These are phyloP conservation scores for Leptinotarsa rubiginosa DNA, from an alignment of 2,888 invertebrate genomes.

Conservation along the genomic window DNA sequence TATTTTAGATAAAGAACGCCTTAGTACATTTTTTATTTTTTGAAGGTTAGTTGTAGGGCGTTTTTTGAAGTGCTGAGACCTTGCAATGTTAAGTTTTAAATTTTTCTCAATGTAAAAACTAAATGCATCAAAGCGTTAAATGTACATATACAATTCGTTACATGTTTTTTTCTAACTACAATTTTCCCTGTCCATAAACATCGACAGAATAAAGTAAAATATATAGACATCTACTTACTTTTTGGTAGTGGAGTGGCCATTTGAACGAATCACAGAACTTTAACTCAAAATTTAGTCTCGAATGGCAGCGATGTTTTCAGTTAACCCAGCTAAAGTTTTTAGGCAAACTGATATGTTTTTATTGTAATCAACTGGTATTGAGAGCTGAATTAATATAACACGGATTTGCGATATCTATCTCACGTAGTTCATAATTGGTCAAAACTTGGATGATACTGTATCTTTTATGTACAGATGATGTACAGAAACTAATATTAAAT, in stretches of 20 bases:
- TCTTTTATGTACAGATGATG: conserved; percentile 9
- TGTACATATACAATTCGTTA: neutral
- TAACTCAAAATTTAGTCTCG: neutral
- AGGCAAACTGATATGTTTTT: neutral
- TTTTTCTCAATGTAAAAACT: neutral
- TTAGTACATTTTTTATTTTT: neutral
- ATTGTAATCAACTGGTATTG: neutral
- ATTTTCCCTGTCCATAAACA: neutral
- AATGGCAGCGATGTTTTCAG: neutral
- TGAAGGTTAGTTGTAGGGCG: neutral
- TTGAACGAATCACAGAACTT: neutral
- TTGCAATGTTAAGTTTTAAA: neutral
- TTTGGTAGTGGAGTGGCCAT: neutral
- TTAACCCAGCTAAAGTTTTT: neutral
- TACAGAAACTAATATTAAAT: conserved; percentile 3
- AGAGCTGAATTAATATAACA: neutral
- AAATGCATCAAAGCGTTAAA: neutral
- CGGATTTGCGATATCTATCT: conserved; percentile 1
- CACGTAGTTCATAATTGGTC: conserved; percentile 14
- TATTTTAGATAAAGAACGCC: neutral
- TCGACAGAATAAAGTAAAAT: neutral
- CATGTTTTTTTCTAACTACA: neutral
- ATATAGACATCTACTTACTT: conserved; percentile 6
- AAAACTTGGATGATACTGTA: neutral
- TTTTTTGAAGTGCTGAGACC: neutral